phyloP scores from a whole-genome alignment of 2,113 vertebrate genomes.

The Caranx ignobilis region DNA sequence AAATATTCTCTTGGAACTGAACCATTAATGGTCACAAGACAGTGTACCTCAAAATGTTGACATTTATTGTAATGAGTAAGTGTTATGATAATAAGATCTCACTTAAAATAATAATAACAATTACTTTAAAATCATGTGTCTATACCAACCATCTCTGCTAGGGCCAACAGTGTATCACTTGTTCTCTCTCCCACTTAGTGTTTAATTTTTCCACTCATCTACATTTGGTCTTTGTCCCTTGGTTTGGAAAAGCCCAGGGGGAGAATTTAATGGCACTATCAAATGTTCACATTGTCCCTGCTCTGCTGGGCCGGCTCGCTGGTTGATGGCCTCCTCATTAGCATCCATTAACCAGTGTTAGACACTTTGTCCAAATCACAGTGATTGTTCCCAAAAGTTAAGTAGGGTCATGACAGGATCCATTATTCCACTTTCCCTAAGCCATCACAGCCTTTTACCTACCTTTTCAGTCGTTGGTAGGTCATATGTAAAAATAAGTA shows the following conservation, averaged over 20 bases:
- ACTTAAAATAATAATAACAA: neutral
- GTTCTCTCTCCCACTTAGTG: neutral
- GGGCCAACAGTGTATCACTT: too few species aligned
- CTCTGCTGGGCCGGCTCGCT: neutral
- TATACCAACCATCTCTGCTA: too few species aligned
- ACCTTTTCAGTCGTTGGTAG: neutral
- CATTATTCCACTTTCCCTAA: neutral
- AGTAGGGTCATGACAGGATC: neutral
- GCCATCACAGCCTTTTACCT: neutral
- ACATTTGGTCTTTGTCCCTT: neutral
- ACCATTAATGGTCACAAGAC: too few species aligned
- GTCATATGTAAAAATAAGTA: neutral
- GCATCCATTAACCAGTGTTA: slow-evolving; percentile 33
- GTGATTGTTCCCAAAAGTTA: neutral
- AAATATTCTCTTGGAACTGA: too few species aligned
- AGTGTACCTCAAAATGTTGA: too few species aligned
- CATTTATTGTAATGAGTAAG: too few species aligned
- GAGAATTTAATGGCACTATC: slow-evolving; percentile 16
- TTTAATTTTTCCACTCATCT: neutral
- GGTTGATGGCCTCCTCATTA: slow-evolving; percentile 44
- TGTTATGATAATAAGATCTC: neutral
- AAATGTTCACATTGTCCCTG: neutral
- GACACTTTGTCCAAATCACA: slow-evolving; percentile 19
- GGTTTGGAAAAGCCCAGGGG: slow-evolving; percentile 12
- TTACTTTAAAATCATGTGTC: too few species aligned